Percentiles rank a stretch among this genome's conserved stretches.
Conservation (phyloP, 2,113 vertebrate species). For the Dipodomys stephensi region DNA sequence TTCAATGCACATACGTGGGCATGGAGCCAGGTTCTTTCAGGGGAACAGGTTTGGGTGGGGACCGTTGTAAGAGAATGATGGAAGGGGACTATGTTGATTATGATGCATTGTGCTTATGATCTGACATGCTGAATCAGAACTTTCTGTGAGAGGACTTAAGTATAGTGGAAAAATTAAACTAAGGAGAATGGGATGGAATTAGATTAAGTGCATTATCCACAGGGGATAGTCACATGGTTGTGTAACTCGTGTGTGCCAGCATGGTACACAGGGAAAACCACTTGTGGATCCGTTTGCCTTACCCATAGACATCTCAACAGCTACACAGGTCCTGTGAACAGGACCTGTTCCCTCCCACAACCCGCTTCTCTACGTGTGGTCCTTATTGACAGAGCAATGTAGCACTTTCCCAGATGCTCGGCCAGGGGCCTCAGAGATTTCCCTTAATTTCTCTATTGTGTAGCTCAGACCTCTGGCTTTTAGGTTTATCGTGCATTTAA, state of each 20-base stretch:
- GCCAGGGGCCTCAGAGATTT: background rate
- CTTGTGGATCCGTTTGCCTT: background rate
- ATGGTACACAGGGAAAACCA: background rate
- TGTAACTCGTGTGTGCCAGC: too few relatives aligned
- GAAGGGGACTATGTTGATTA: too few relatives aligned
- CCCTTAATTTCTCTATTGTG: background rate
- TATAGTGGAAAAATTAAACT: too few relatives aligned
- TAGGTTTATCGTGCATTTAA: background rate
- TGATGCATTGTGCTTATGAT: too few relatives aligned
- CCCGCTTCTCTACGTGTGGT: background rate
- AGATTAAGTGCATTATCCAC: too few relatives aligned
- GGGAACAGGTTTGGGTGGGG: too few relatives aligned
- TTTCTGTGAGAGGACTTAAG: too few relatives aligned
- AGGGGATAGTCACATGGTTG: rapidly evolving
- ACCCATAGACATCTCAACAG: background rate
- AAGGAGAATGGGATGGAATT: rapidly evolving
- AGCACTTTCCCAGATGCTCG: background rate
- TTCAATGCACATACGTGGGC: too few relatives aligned
- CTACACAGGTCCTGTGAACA: background rate
- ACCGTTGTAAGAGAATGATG: too few relatives aligned
- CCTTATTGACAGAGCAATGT: rapidly evolving
- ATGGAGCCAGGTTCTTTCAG: too few relatives aligned
- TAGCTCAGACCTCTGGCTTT: background rate
- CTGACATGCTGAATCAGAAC: too few relatives aligned
- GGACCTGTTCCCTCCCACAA: background rate